A percentile compares a stretch with the other conserved stretches of the same genome.
Conservation (phyloP, 1,140 invertebrate genomes). For the silkworm (Bombyx mori) region DNA sequence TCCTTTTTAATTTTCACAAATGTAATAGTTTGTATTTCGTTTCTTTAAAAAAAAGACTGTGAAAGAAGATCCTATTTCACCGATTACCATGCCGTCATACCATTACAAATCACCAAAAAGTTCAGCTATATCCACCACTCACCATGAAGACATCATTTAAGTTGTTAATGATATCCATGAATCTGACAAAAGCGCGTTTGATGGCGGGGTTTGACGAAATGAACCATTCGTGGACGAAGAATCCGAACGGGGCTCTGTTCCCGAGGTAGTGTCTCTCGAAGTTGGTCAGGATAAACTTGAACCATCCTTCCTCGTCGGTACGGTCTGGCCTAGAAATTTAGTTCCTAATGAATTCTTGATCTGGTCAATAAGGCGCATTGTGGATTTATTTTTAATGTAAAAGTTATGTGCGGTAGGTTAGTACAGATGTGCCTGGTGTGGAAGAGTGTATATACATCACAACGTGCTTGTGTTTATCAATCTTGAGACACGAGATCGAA, state of each 20-base stretch:
- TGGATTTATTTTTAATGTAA: not conserved
- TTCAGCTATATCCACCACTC: constrained; percentile 11
- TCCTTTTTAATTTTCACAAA: too few relatives aligned
- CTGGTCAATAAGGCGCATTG: not conserved
- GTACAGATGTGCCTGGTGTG: too few relatives aligned
- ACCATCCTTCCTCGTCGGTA: constrained; percentile 55
- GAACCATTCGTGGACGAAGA: constrained; percentile 74
- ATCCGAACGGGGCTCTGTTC: constrained; percentile 74
- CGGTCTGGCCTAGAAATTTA: constrained; percentile 37
- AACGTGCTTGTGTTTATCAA: too few relatives aligned
- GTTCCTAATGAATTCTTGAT: not conserved
- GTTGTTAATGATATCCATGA: constrained; percentile 63
- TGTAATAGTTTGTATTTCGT: too few relatives aligned
- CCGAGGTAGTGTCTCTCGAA: constrained; percentile 71
- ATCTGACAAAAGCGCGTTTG: constrained; percentile 56
- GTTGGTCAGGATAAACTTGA: constrained; percentile 67
- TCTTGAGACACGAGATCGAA: too few relatives aligned
- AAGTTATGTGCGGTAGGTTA: too few relatives aligned
- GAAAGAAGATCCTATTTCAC: too few relatives aligned
- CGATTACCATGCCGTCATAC: too few relatives aligned
- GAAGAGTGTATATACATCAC: too few relatives aligned
- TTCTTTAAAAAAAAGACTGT: too few relatives aligned
- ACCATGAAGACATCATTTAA: constrained; percentile 71
- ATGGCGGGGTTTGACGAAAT: constrained; percentile 46
- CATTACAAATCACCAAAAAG: too few relatives aligned